These are phyloP conservation scores for Oreocharis arfaki DNA, from an alignment of 2,113 vertebrate species.

Conservation along the genomic window DNA sequence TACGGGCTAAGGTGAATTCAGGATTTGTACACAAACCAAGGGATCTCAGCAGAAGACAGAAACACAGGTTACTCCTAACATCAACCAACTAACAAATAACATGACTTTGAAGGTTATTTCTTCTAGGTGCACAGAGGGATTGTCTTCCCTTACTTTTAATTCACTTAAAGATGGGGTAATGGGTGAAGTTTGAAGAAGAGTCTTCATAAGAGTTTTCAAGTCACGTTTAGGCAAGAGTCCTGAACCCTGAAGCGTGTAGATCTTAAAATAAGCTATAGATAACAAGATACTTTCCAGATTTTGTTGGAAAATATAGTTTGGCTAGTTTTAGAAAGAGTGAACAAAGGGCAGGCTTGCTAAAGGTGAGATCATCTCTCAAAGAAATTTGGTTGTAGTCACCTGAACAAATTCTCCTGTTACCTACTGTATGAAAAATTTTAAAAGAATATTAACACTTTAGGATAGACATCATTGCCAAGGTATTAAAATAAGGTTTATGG, in stretches of 20 bases:
- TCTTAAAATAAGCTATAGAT: neutral
- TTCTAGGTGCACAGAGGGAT: too few relatives aligned
- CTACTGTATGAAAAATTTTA: neutral
- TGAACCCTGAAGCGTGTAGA: neutral
- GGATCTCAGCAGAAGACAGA: neutral
- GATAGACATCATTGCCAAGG: neutral
- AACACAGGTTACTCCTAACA: neutral
- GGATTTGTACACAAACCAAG: neutral
- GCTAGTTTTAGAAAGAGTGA: neutral
- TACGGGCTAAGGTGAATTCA: neutral
- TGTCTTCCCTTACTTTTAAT: neutral
- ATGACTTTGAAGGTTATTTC: neutral
- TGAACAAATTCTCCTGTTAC: neutral
- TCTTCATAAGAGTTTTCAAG: neutral
- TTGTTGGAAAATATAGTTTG: neutral
- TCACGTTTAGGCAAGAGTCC: fast-evolving
- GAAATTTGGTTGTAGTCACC: neutral
- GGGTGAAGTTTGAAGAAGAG: neutral
- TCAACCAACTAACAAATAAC: neutral
- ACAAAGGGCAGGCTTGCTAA: neutral
- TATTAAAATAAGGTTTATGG: neutral
- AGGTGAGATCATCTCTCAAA: neutral
- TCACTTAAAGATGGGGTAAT: neutral
- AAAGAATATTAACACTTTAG: neutral
- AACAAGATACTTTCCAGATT: neutral